These are phyloP conservation scores for Ectobius pallidus DNA, from an alignment of 2,888 invertebrate genomes.

Conservation along the genomic window DNA sequence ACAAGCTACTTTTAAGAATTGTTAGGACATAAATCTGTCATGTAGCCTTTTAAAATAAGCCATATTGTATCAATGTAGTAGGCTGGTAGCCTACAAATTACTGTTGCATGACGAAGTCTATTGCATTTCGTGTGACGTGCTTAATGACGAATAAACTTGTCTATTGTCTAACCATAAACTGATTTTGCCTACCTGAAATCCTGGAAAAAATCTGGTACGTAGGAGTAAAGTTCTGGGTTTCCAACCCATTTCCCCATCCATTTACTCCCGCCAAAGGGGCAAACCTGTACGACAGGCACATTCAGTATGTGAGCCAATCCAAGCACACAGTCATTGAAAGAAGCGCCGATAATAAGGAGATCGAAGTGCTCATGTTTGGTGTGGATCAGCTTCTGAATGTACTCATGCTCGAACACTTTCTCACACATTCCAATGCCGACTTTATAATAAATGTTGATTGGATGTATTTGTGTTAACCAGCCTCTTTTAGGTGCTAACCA, in stretches of 20 bases:
- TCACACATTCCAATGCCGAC: not conserved
- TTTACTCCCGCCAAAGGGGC: slow-evolving; percentile 56
- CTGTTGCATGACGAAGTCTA: no score
- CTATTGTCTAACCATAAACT: no score
- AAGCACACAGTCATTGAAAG: slow-evolving; percentile 35
- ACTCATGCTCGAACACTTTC: not conserved
- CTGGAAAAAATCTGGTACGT: slow-evolving; percentile 59
- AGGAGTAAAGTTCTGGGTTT: slow-evolving; percentile 57
- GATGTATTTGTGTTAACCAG: no score
- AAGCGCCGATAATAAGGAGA: slow-evolving; percentile 29
- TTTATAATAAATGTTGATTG: not conserved
- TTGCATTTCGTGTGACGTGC: no score
- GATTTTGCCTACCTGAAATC: no score
- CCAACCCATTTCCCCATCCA: slow-evolving; percentile 59
- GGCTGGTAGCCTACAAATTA: no score
- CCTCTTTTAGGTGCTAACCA: no score
- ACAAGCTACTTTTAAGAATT: no score
- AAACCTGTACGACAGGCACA: slow-evolving; percentile 50
- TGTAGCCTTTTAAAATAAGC: no score
- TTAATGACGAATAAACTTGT: no score
- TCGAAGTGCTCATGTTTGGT: slow-evolving; percentile 35
- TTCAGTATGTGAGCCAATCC: slow-evolving; percentile 39
- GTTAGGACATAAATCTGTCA: no score
- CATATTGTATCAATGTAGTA: no score
- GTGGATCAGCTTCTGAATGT: not conserved